A percentile compares a stretch with the other conserved stretches of the same genome.
phyloP scores from a whole-genome alignment of 2,888 invertebrate genomes.

The Drosophila mettleri region DNA sequence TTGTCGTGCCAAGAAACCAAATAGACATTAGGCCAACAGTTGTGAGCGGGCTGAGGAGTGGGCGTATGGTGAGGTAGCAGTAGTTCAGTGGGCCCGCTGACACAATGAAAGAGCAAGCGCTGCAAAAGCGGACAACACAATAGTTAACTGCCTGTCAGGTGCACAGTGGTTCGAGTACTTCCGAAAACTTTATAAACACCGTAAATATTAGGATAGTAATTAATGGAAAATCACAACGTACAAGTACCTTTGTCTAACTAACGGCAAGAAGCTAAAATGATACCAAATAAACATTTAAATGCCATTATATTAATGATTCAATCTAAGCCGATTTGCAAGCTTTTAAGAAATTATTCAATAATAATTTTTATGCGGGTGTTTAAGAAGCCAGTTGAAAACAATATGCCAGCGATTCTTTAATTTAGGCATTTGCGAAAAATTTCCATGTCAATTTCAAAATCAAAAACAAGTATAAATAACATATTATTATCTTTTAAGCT shows the following conservation, averaged over 20 bases:
- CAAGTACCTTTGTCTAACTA: neutral
- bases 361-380: neutral
- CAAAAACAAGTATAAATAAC: no score
- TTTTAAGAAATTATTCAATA: neutral
- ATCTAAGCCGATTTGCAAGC: neutral
- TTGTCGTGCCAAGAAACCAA: conserved; percentile 72
- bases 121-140: conserved; percentile 66
- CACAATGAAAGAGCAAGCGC: conserved; percentile 29
- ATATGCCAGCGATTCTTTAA: no score
- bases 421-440: no score
- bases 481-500: no score
- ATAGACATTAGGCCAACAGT: conserved; percentile 66
- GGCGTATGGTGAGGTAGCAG: neutral
- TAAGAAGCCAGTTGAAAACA: no score
- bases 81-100: neutral
- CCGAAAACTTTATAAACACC: conserved; percentile 10
- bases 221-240: neutral
- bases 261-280: no score
- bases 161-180: conserved; percentile 56
- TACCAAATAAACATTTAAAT: no score
- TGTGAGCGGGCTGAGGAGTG: conserved; percentile 1
- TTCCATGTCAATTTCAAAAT: no score
- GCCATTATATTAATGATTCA: neutral
- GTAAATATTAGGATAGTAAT: neutral
- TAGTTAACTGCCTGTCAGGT: conserved; percentile 55